Percentiles rank a stretch among this genome's conserved stretches.
phyloP scores from a whole-genome alignment of 2,113 vertebrate species.

The Theristicus caerulescens region DNA sequence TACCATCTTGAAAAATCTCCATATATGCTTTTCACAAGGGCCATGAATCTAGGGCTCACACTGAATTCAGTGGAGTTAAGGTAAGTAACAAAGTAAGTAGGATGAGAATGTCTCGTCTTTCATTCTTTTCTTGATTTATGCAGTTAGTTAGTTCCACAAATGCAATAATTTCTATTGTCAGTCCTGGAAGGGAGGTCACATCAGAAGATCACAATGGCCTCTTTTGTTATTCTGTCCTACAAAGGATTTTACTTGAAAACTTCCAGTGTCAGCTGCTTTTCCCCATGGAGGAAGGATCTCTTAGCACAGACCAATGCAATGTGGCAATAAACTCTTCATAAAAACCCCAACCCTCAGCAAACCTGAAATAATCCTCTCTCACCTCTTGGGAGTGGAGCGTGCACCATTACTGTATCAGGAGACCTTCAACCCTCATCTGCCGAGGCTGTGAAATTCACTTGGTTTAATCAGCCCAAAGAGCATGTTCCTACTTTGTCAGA shows the following conservation, averaged over 20 bases:
- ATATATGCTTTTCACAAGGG: background rate
- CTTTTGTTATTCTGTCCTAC: background rate
- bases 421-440: background rate
- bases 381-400: background rate
- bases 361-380: background rate
- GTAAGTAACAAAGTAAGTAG: background rate
- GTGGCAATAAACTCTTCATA: background rate
- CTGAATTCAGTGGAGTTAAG: background rate
- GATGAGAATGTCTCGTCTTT: background rate
- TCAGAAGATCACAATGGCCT: background rate
- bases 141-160: background rate
- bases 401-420: background rate
- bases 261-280: conserved; percentile 1
- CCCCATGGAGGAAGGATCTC: background rate
- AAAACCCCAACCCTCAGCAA: background rate
- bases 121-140: background rate
- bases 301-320: background rate
- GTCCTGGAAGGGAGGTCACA: background rate
- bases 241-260: background rate
- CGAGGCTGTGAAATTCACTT: background rate
- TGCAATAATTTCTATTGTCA: background rate
- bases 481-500: background rate
- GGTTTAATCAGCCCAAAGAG: background rate
- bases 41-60: background rate
- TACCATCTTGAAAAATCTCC: background rate